Base-by-base conservation (phyloP, 2,888 invertebrate species). In the Caenorhabditis afra region DNA sequence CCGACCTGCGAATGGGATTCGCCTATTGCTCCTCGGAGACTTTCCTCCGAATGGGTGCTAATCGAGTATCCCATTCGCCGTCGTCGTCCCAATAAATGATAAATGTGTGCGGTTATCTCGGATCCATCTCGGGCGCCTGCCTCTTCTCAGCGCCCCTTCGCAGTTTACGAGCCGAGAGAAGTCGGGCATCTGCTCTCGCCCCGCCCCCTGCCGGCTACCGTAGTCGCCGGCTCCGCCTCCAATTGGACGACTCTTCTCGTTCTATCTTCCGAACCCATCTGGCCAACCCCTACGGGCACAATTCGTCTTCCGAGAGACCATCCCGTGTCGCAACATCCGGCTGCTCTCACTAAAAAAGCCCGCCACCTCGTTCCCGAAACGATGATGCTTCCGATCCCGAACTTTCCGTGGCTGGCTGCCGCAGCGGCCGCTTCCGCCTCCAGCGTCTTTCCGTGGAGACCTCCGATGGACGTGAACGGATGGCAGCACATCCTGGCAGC, bases 81-180 rank as follows among this genome's bases (percentile, higher is more conserved):
- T 11, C 29, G 53, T 44, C 45, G 23, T 22, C 59, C 41, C 50
- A 12, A 47, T 50, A 71, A 64, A 71, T 71, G 71, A 71, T 64
- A 71, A 71, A 71, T 71, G 71, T 29, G n/a, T 23, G 39, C 57
- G 57, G 70, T 62, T 71, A 57, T 57, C 29, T 29, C 71, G 71
- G 45, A 45, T 47, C 70, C 70, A 70, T 70, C 70, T 70, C 70
- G 59, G 68, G 68, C 29, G 44, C 52, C 53, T 29, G 3, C 20
- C 45, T 45, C 53, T 49, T 20, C 39, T 14, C 37, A 18, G 12
- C 49, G 29, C 39, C 29, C 11, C 39, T n/a, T 37, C 37, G 20
- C 20, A 14, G 49, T 71, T 71, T 71, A 71, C 71, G 71, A 71
- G 71, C 62, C 64, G 70, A 70, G 70, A 70, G 70, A 70, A 70